Base-by-base conservation (phyloP, 2,888 invertebrate species). In the Protonemura montana region DNA sequence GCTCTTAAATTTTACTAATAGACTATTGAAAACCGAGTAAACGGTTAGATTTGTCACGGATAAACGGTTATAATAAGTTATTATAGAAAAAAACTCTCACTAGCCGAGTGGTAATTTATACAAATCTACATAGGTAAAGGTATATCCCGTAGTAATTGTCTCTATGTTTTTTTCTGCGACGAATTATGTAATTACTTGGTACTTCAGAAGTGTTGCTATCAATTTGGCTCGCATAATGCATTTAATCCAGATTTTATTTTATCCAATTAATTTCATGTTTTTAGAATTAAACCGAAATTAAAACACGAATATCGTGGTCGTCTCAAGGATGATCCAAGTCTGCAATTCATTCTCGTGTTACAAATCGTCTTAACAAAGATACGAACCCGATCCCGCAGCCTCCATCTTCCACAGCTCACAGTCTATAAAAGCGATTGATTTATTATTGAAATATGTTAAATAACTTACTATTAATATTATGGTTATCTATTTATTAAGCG, bases 1-100 rank as follows among this genome's bases (percentile, higher is more conserved):
- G 26, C 82, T 83, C 21, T 59, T 7, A 59, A 59, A 59, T 59
- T 59, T 59, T 16, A 59, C 59, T 59, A 81, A 78, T 81, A 81
- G 81, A 21, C 81, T 81, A 81, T 81, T 81, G 10, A 29, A 35
- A 35, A 81, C 10, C 28, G 21, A 30, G 26, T 81, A 81, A 81
- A 81, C 30, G 81, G 81, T 29, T 29, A 13, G 30, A 30, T 30
- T 28, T 30, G 30, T 30, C 28, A 27, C 30, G 81, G 30, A 81
- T 81, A 81, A 81, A 81, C 83, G 3, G 0, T 41, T 42, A 35
- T 82, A 82, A 78, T 29, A 78, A 78, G 78, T 78, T 78, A 78
- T 78, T 27, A 27, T 26, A 13, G 26, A 6, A 78, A 27, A 78
- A 16, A 29, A 28, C 29, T 78, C 78, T 78, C 27, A 78, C 27